A percentile compares a stretch with the other conserved stretches of the same genome.
Conservation (phyloP, 37 sponge, comb jelly and placozoan species). For the Spongia lamella region DNA sequence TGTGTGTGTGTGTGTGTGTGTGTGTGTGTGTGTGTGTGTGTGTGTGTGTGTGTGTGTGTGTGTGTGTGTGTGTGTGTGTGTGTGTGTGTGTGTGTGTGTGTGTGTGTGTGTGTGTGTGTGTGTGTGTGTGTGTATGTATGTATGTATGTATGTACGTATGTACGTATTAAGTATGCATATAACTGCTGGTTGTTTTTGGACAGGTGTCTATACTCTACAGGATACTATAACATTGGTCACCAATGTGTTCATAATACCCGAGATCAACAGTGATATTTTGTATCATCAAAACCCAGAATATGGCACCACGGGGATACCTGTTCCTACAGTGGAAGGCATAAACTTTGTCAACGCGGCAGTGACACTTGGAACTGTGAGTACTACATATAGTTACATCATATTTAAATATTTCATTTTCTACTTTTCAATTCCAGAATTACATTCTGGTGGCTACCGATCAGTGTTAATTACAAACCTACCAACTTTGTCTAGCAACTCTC, state of each 20-base stretch:
- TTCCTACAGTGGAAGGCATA: constrained; percentile 32
- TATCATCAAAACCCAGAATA: background rate
- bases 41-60: too few relatives aligned
- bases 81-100: too few relatives aligned
- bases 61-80: too few relatives aligned
- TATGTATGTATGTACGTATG: constrained; percentile 1
- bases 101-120: too few relatives aligned
- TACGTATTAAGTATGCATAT: background rate
- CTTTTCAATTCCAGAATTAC: constrained; percentile 3
- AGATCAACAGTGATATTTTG: constrained; percentile 5
- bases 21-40: too few relatives aligned
- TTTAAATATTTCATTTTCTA: background rate
- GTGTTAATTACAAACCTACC: constrained; percentile 21
- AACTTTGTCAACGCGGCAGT: constrained; percentile 11
- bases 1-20: too few relatives aligned
- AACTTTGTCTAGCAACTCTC: background rate
- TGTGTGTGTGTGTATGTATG: constrained; percentile 27
- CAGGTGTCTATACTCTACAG: constrained; percentile 8
- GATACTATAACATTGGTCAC: background rate
- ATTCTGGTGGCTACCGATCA: constrained; percentile 33
- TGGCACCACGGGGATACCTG: constrained; percentile 11
- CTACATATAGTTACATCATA: background rate
- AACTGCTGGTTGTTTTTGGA: background rate
- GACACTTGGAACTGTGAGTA: constrained; percentile 12
- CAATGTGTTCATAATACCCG: constrained; percentile 14